Conservation (phyloP, 2,888 invertebrate genomes). For the Volucella inanis region DNA sequence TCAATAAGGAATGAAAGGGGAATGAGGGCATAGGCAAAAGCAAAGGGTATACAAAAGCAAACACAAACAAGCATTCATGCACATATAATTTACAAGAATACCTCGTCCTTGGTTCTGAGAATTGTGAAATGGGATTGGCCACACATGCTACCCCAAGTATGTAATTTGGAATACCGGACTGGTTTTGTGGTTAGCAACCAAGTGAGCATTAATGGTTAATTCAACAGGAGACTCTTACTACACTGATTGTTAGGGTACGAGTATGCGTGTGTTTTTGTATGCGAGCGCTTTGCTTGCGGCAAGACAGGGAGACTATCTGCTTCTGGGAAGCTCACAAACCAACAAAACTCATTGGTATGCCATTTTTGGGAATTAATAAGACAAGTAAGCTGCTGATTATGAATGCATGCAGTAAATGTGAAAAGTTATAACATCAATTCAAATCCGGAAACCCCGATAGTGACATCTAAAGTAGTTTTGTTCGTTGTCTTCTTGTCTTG, state of each 20-base stretch:
- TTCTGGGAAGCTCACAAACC: constrained; percentile 34
- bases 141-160: constrained; percentile 62
- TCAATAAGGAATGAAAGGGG: neutral
- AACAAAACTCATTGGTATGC: constrained; percentile 43
- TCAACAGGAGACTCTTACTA: constrained; percentile 67
- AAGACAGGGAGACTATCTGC: constrained; percentile 12
- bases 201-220: constrained; percentile 73
- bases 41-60: constrained; percentile 54
- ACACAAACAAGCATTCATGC: constrained; percentile 71
- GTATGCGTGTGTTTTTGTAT: neutral
- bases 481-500: neutral
- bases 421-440: neutral
- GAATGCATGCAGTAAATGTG: constrained; percentile 13
- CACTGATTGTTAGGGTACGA: constrained; percentile 14
- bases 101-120: constrained; percentile 6
- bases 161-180: constrained; percentile 56
- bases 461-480: too few species aligned
- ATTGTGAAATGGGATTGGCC: constrained; percentile 33
- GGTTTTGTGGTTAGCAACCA: constrained; percentile 58
- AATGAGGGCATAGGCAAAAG: neutral
- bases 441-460: too few species aligned
- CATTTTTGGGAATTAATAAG: constrained; percentile 43
- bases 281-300: constrained; percentile 35
- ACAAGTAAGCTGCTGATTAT: constrained; percentile 47
- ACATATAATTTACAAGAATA: constrained; percentile 71